Percentiles rank a stretch among this genome's conserved stretches.
Evolutionary conservation across 2,797 vertebrate genomes (phyloP).

Genomic region (Orientallactaga sibirica): DNA sequence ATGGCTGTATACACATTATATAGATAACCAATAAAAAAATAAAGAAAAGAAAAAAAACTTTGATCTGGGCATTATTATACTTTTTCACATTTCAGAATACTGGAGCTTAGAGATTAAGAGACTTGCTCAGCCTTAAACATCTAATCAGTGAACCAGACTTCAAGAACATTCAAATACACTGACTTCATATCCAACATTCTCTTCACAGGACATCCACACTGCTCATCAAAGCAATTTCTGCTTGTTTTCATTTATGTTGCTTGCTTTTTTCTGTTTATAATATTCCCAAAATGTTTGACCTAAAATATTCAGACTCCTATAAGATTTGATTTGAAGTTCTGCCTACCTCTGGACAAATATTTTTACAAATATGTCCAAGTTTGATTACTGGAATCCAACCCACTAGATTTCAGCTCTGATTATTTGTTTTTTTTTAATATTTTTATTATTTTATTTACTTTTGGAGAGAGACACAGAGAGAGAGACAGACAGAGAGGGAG

Average conservation of each 20-base stretch:
- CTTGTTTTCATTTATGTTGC: neutral
- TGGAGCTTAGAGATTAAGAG: neutral
- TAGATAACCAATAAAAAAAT: neutral
- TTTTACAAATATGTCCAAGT: neutral
- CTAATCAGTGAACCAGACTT: neutral
- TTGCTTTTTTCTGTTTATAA: constrained; percentile 51
- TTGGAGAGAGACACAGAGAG: too few species aligned
- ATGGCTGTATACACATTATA: too few species aligned
- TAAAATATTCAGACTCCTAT: neutral
- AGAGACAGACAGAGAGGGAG: too few species aligned
- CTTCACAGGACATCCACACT: constrained; percentile 27
- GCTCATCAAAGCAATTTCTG: constrained; percentile 21
- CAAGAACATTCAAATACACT: neutral
- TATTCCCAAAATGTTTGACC: constrained; percentile 38
- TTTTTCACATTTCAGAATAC: neutral
- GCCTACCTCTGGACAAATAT: neutral
- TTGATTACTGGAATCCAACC: neutral
- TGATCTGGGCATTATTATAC: neutral
- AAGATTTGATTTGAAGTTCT: constrained; percentile 7
- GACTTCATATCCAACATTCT: neutral
- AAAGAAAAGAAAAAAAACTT: neutral
- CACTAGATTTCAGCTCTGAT: neutral
- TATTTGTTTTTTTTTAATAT: neutral
- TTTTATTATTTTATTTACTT: too few species aligned
- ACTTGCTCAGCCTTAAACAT: constrained; percentile 3